These are phyloP conservation scores for Megalonaias nervosa DNA, from an alignment of 1,140 invertebrate genomes.

Conservation along the genomic window DNA sequence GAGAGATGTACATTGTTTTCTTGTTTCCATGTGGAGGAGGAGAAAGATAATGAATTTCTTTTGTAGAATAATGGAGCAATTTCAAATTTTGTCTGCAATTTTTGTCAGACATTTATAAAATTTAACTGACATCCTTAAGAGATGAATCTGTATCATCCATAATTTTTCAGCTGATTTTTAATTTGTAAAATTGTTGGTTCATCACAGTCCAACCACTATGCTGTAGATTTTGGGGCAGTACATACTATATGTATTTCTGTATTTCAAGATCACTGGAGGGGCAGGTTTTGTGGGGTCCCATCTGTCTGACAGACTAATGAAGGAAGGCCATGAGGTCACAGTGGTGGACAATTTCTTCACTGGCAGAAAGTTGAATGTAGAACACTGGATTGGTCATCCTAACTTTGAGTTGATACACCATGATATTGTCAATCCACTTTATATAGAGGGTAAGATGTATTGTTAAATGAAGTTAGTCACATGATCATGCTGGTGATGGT, in stretches of 20 bases:
- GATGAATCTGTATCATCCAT: neutral
- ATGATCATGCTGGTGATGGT: neutral
- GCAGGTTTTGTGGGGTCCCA: conserved; percentile 99
- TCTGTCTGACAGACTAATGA: conserved; percentile 95
- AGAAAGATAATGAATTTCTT: too few species aligned
- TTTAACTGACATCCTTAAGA: neutral
- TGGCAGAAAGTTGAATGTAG: conserved; percentile 95
- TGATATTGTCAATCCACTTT: conserved; percentile 98
- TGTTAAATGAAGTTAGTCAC: neutral
- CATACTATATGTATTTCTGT: neutral
- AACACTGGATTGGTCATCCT: conserved; percentile 99
- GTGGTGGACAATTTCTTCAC: conserved; percentile 99
- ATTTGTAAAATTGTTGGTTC: neutral
- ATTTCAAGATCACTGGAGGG: conserved; percentile 89
- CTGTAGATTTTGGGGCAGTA: neutral
- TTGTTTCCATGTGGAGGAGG: too few species aligned
- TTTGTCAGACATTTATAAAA: neutral
- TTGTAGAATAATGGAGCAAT: neutral
- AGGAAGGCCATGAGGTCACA: conserved; percentile 97
- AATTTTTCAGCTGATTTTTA: neutral
- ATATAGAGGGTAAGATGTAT: conserved; percentile 83
- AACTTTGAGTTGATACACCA: conserved; percentile 99
- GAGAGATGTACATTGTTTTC: too few species aligned
- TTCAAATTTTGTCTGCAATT: neutral
- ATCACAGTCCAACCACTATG: neutral